Base-by-base conservation (phyloP, 2,113 vertebrate genomes). In the Notothenia rossii region DNA sequence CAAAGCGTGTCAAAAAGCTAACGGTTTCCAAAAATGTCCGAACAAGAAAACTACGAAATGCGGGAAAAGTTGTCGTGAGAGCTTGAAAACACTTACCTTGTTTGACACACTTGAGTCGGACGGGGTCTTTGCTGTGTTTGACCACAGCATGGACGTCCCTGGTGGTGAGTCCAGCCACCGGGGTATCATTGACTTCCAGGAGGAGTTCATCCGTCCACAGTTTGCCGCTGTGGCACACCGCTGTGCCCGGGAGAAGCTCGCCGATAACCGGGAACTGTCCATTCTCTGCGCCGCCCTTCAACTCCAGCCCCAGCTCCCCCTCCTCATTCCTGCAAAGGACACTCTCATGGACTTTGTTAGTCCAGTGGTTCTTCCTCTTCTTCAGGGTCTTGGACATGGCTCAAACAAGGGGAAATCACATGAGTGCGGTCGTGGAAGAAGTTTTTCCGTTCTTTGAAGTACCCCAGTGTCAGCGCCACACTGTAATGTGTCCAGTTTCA, bases 181-280 rank as follows among this genome's bases (percentile, higher is more conserved):
- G 97, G 76, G 96, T 99, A 80, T 98, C 98, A 88, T 99, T 99
- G 89, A 98, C 98, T 94, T 99, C 97, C 94, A 99, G 93, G 50
- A 98, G 95, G 86, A 99, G 95, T 79, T 98, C 96, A 74, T 96
- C 96, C 92, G 94, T 94, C 92, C 91, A 91, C 84, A 96, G 93
- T 89, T 94, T 96, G 77, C 96, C 96, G 92, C 96, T 95, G 87
- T 95, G 96, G 91, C 96, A 95, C 82, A 88, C 91, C 91, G 96
- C 96, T 93, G 93, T 92, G 83, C 94, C 96, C 75, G 95, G 94
- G 89, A 94, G 95, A 79, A 96, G 96, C 92, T 96, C 97, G 65
- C 96, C 98, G 91, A 98, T 91, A 79, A 97, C 94, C 72, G 98
- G 97, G 94, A 99, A 99, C 94, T 96, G 97, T 79, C 97, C 98